Evolutionary conservation across 2,113 vertebrate species (phyloP).

Genomic region (Phaethornis superciliosus): DNA sequence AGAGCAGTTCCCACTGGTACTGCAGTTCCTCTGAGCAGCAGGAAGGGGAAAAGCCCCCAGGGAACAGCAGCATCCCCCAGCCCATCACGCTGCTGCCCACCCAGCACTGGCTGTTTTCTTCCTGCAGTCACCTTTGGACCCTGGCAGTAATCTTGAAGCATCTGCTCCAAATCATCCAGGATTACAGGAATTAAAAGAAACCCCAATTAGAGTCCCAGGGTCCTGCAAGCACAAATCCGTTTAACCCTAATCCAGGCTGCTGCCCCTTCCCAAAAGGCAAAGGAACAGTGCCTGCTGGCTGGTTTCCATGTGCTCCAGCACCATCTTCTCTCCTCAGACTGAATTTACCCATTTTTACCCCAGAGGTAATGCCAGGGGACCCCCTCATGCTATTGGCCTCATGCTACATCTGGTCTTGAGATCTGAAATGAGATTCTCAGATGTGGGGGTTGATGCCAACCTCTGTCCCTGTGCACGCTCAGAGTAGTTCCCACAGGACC

Average conservation of each 20-base stretch:
- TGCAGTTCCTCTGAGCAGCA: not conserved
- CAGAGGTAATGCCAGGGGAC: not conserved
- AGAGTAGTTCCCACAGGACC: not conserved
- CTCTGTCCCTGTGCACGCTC: not conserved
- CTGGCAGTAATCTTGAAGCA: conserved; percentile 73
- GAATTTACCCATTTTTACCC: not conserved
- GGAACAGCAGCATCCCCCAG: not conserved
- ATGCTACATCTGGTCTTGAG: not conserved
- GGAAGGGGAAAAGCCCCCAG: accelerated
- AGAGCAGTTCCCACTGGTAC: not conserved
- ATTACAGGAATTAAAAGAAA: conserved; percentile 74
- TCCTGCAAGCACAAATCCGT: conserved; percentile 74
- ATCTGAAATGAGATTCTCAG: not conserved
- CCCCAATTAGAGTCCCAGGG: conserved; percentile 72
- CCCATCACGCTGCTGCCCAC: accelerated
- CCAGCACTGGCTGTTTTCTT: conserved; percentile 55
- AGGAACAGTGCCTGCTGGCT: not conserved
- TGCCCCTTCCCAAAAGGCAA: conserved; percentile 60
- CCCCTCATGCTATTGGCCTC: accelerated
- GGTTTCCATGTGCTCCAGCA: not conserved
- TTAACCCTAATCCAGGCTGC: conserved; percentile 74
- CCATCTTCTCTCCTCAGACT: not conserved
- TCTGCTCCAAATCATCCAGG: conserved; percentile 79
- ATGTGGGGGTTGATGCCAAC: accelerated
- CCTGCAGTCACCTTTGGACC: conserved; percentile 70